Evolutionary conservation across 2,113 vertebrate species (phyloP), one percentile per base, ranked within the genome.

Genomic region (Notiomystis cincta): DNA sequence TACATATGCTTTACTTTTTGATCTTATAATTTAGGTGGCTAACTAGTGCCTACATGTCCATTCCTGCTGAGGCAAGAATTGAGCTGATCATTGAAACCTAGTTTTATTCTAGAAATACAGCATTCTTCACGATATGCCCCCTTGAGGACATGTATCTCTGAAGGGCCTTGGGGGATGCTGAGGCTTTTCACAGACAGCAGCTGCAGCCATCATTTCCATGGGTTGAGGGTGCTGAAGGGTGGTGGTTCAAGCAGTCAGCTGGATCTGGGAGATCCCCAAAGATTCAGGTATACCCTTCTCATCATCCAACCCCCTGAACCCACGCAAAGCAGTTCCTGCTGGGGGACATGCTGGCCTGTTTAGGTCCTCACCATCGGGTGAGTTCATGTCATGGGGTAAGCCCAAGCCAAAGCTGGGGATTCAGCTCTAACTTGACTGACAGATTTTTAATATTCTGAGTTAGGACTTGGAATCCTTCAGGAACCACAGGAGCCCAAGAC

Each of bases 271-370:
- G 18, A 61, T 40, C 2, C 14, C 44, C 30, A 47, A 33, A 78
- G 25, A 38, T 5, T 6, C 38, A 54, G 15, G 10, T 25, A 21
- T 21, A 42, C 6, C 6, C 25, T 56, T 76, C 22, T 51, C 1
- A 1, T 28, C 37, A 53, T 4, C 4, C 0, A 0, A 13, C 2
- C 5, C 7, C 11, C n/a, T 42, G 28, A 61, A 28, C n/a, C 30
- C 31, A n/a, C 17, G 19, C 5, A 47, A 61, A 42, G 33, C 18
- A 44, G 3, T 8, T 35, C 31, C 15, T 35, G 10, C 28, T 38
- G 1, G 0, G 11, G 13, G 2, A 37, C 0, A 0, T n/a, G 56
- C 12, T 37, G 17, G 19, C 30, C 19, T 4, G 0, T 40, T 84
- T 58, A 70, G 16, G 67, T 14, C 6, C 6, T 83, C 0, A 0